A percentile compares a stretch with the other conserved stretches of the same genome.
Conservation (phyloP, 1,140 invertebrate species). For the Lamellibrachia luymesi region DNA sequence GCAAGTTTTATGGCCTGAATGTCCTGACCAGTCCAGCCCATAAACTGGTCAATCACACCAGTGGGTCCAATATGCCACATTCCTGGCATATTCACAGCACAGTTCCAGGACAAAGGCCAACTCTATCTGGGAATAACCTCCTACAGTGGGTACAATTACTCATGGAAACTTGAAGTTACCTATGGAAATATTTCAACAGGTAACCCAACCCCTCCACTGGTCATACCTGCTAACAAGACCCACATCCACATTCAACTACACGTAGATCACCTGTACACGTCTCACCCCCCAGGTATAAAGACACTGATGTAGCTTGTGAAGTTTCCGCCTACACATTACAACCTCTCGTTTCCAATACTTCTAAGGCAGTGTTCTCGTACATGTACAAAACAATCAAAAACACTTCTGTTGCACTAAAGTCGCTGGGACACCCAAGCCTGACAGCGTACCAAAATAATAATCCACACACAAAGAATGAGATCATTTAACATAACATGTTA, state of each 20-base stretch:
- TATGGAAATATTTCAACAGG: neutral
- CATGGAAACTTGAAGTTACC: neutral
- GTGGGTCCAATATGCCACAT: neutral
- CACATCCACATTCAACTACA: neutral
- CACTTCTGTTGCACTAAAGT: too few relatives aligned
- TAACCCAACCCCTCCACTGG: neutral
- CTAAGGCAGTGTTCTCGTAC: too few relatives aligned
- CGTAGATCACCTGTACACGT: neutral
- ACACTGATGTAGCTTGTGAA: neutral
- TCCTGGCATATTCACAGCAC: neutral
- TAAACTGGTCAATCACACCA: neutral
- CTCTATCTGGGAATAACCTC: neutral
- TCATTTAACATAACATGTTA: neutral
- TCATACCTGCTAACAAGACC: neutral
- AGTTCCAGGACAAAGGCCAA: neutral
- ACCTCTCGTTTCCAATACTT: neutral
- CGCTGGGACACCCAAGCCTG: too few relatives aligned
- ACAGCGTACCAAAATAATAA: too few relatives aligned
- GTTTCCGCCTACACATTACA: neutral
- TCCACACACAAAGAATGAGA: too few relatives aligned
- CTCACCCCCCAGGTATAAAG: neutral
- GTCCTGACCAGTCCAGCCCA: neutral
- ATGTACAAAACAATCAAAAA: too few relatives aligned
- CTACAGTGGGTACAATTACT: neutral
- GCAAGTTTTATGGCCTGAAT: neutral